Base-by-base conservation (phyloP, 2,888 invertebrate genomes). In the Syritta pipiens region DNA sequence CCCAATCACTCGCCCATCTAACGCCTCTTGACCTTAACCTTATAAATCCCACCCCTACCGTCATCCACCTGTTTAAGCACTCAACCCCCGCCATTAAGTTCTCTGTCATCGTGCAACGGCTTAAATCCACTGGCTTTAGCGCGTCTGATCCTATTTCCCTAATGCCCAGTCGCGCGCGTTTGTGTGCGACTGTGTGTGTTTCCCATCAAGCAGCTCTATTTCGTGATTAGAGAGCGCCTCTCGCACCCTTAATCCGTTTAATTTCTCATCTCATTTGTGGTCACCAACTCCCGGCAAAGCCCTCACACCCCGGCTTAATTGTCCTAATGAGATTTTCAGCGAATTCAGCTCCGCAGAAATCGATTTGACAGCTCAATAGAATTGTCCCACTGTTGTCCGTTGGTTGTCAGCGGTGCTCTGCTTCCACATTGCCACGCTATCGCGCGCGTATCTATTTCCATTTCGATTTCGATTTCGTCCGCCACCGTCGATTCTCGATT, bases 321-420 rank as follows among this genome's bases (percentile, higher is more conserved):
- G 60, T 22, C 20, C n/a, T 77, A 79, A 79, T 79, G 37, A 74
- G 72, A 79, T 79, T 72, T 55, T 5, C n/a, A 46, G 7, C 35
- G 57, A 60, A 55, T 28, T 65, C 46, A 48, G 53, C 20, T 60
- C 62, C 35, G 44, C 37, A 37, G 67, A 68, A 62, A 79, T 74
- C 79, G 67, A 79, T 74, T 79, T 74, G 74, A 74, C 60, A 57
- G 49, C 55, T 65, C 71, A 40, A 59, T 46, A 3, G 35, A 55
- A 49, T 6, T 24, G 49, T 42, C 19, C 20, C 19, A 32, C 10
- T 40, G 6, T 19, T 17, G 17, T 24, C 12, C 12, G 24, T 10
- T 10, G 10, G 44, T 26, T 6, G 10, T 4, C 10, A 32, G 5
- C 2, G 20, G n/a, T 30, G 14, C 5, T 6, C 9, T 3, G 7